Conservation (phyloP, 2,113 vertebrate species). For the Alouatta palliata region DNA sequence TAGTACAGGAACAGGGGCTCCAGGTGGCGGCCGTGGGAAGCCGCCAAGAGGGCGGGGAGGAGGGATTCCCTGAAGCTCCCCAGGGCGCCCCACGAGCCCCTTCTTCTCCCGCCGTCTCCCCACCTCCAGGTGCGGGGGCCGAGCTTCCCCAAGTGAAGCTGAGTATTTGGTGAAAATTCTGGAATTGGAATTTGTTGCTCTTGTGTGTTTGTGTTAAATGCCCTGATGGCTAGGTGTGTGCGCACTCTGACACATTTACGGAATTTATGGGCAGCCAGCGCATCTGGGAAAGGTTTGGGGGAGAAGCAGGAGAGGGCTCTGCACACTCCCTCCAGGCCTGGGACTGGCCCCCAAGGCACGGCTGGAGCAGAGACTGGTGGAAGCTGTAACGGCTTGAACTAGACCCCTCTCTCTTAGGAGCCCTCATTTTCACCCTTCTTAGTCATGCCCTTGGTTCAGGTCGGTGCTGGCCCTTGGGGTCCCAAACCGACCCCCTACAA, state of each 20-base stretch:
- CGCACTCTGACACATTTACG: background rate
- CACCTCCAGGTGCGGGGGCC: background rate
- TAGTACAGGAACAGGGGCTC: background rate
- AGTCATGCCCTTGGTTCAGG: background rate
- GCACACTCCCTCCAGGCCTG: background rate
- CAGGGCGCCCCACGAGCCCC: background rate
- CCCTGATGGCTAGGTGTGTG: background rate
- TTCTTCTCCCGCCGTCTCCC: background rate
- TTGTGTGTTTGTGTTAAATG: background rate
- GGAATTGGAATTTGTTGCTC: background rate
- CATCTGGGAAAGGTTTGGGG: background rate
- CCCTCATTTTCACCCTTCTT: background rate
- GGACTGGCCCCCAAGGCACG: no score
- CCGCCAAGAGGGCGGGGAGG: accelerated
- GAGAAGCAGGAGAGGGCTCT: accelerated
- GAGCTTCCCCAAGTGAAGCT: background rate
- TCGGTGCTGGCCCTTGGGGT: background rate
- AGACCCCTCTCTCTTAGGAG: accelerated
- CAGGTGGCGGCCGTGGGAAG: accelerated
- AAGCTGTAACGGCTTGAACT: background rate
- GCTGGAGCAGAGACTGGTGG: background rate
- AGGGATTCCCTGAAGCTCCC: background rate
- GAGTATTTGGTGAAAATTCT: conserved; percentile 26
- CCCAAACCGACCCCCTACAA: no score
- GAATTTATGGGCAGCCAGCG: background rate